These are phyloP conservation scores for Etia nguti DNA, from an alignment of 2,113 vertebrate species.

Conservation along the genomic window DNA sequence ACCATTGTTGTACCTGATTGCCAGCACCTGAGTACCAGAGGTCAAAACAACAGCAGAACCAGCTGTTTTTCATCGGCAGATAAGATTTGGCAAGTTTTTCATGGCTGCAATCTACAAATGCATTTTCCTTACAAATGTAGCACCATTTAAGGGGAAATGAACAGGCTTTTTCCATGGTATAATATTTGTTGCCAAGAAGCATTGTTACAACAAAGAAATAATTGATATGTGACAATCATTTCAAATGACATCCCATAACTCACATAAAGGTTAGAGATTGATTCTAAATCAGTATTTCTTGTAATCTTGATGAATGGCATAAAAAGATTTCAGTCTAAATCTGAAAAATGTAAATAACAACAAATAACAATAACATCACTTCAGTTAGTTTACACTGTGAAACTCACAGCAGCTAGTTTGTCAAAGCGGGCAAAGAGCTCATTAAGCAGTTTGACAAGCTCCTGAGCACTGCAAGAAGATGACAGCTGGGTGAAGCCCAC, in stretches of 20 bases:
- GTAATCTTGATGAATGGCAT: not conserved
- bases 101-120: no score
- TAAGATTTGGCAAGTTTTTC: no score
- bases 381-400: not conserved
- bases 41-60: not conserved
- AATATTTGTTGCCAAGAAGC: not conserved
- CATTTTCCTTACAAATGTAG: not conserved
- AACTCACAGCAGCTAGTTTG: slow-evolving; percentile 90
- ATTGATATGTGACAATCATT: not conserved
- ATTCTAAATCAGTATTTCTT: not conserved
- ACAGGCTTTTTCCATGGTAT: not conserved
- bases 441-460: slow-evolving; percentile 93
- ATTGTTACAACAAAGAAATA: rapidly evolving
- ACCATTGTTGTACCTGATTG: not conserved
- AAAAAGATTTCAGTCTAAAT: not conserved
- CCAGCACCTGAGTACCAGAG: not conserved
- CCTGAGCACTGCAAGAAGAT: slow-evolving; percentile 90
- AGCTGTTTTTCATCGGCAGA: not conserved
- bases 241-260: not conserved
- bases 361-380: not conserved
- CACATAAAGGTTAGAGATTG: not conserved
- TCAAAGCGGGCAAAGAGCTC: slow-evolving; percentile 95
- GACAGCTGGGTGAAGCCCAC: slow-evolving; percentile 97
- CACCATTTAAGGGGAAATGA: not conserved
- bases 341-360: not conserved